Evolutionary conservation across 2,797 vertebrate genomes (phyloP), one percentile per base, ranked within the genome.

Genomic region (Rhabdophis nuchalis): DNA sequence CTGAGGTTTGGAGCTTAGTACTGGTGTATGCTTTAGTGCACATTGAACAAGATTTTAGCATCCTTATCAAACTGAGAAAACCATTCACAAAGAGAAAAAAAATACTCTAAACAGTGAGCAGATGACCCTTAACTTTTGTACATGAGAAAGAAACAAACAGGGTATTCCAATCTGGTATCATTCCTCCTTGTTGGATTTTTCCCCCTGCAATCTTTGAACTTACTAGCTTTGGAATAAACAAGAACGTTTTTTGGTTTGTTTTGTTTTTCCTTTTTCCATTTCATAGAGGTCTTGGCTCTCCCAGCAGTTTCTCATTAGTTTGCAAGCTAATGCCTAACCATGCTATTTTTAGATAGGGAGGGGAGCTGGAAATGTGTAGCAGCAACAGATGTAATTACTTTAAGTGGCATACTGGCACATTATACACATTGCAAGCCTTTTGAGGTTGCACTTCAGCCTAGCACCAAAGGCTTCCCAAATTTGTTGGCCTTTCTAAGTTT

Each of bases 371-470:
- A 91, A 95, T 94, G 93, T 95, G 94, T 95, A 95, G 95, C 93
- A 95, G 94, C 93, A 96, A 95, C 94, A 94, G 96, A 94, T 96
- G 95, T 93, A 96, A 96, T 97, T 96, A 94, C 94, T 93, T 88
- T 94, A 95, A 94, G 94, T 10, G 1, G 93, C 1, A 0, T 56
- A 93, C 94, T 58, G 92, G 94, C 94, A 94, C 92, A 92, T 96
- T 0, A 72, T 89, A 56, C 5, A 14, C 82, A 58, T 91, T 88
- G 88, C 64, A 82, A 91, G 54, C 57, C 56, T 90, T 41, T 60
- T 61, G n/a, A 85, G 64, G 85, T 72, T 90, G 50, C n/a, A 82
- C 32, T 92, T 92, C 29, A 86, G 46, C 87, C 61, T 72, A 27
- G 60, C 54, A 90, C 64, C 57, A 90, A 77, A 54, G 32, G 18